Percentiles rank a stretch among this genome's conserved stretches.
phyloP scores from a whole-genome alignment of 2,797 vertebrate species.

The Neoniphon sammara region DNA sequence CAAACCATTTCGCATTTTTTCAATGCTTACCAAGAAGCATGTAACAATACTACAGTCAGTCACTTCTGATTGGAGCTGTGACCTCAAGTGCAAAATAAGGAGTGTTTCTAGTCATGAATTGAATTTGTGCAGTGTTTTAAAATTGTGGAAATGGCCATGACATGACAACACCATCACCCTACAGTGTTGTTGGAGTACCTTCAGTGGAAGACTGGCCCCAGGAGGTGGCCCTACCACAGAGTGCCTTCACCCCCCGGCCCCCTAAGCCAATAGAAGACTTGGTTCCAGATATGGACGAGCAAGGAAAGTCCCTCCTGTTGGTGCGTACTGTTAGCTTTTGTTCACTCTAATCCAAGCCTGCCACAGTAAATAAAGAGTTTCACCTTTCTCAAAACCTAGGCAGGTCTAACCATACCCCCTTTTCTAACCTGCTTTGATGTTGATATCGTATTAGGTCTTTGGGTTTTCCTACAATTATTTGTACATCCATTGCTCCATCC shows the following conservation, averaged over 20 bases:
- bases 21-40: not conserved
- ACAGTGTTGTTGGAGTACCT: slow-evolving; percentile 93
- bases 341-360: not conserved
- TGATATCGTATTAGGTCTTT: not conserved
- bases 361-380: too few relatives aligned
- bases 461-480: not conserved
- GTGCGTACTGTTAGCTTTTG: slow-evolving; percentile 77
- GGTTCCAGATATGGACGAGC: slow-evolving; percentile 95
- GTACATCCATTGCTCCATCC: not conserved
- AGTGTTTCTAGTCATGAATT: not conserved
- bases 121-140: not conserved
- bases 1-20: not conserved
- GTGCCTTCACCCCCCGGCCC: slow-evolving; percentile 90
- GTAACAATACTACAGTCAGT: not conserved
- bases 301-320: slow-evolving; percentile 93
- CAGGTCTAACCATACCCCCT: too few relatives aligned
- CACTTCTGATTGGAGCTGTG: not conserved
- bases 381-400: too few relatives aligned
- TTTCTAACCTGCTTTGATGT: too few relatives aligned
- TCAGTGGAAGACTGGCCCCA: slow-evolving; percentile 95
- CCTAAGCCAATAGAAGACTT: slow-evolving; percentile 92
- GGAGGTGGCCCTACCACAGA: slow-evolving; percentile 94
- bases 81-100: not conserved
- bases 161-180: slow-evolving; percentile 32
- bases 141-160: not conserved